Conservation (phyloP, 2,113 vertebrate genomes). For the Cnemophilus loriae region DNA sequence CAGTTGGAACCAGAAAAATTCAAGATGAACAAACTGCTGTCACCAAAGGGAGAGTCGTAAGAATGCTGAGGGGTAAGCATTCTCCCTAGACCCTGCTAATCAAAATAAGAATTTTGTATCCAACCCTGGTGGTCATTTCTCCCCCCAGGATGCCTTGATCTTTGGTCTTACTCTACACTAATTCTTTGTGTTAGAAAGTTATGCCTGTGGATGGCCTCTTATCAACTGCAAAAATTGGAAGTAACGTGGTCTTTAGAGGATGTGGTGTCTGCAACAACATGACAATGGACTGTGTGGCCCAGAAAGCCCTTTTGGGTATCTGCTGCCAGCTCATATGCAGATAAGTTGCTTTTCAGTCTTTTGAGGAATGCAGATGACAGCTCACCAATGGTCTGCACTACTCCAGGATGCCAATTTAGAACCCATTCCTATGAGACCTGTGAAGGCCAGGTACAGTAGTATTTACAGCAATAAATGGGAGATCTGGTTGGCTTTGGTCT, state of each 20-base stretch:
- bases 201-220: background rate
- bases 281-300: background rate
- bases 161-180: background rate
- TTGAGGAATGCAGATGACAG: background rate
- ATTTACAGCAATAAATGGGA: background rate
- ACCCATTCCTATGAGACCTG: background rate
- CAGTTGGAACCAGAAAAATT: slow-evolving; percentile 44
- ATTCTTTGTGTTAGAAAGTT: background rate
- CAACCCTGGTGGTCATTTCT: background rate
- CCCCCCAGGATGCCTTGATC: background rate
- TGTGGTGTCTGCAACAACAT: background rate
- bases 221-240: background rate
- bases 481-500: background rate
- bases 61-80: background rate
- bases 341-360: background rate
- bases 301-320: background rate
- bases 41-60: background rate
- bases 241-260: background rate
- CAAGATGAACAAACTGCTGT: slow-evolving; percentile 27
- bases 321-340: background rate
- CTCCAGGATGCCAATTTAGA: background rate
- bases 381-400: background rate
- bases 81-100: background rate
- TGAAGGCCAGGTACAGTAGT: background rate
- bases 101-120: background rate